These are phyloP conservation scores for Bungarus multicinctus DNA, from an alignment of 2,113 vertebrate species.

Conservation along the genomic window DNA sequence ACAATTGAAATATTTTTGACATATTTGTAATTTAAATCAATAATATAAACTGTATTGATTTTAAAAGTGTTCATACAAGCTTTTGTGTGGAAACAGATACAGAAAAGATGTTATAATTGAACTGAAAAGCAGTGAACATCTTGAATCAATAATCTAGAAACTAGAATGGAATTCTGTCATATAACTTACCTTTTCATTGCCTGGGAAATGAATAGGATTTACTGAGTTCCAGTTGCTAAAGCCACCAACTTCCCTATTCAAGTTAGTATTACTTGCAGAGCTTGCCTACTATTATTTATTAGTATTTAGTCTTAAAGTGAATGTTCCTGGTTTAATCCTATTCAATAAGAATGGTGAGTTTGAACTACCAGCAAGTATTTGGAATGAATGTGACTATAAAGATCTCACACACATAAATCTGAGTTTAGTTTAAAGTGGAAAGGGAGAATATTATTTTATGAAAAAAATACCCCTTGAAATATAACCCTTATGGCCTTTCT, in stretches of 20 bases:
- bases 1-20: not conserved
- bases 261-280: not conserved
- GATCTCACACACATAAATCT: not conserved
- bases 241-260: not conserved
- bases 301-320: not conserved
- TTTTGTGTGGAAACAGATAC: constrained; percentile 14
- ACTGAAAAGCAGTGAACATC: constrained; percentile 2
- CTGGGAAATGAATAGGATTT: constrained; percentile 29
- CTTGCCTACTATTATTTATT: constrained; percentile 3
- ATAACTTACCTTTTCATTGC: constrained; percentile 16
- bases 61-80: constrained; percentile 29
- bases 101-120: constrained; percentile 36
- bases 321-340: not conserved
- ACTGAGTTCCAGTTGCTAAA: constrained; percentile 9
- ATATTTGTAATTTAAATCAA: constrained; percentile 20
- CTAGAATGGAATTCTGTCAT: constrained; percentile 38
- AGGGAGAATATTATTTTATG: not conserved
- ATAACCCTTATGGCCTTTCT: not conserved
- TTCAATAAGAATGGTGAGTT: not conserved
- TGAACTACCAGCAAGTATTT: not conserved
- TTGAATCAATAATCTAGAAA: constrained; percentile 27
- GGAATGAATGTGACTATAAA: not conserved
- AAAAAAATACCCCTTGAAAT: not conserved
- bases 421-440: not conserved
- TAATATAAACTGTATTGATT: constrained; percentile 21